phyloP scores from a whole-genome alignment of 2,888 invertebrate species.

The Cataglyphis altisquamis region DNA sequence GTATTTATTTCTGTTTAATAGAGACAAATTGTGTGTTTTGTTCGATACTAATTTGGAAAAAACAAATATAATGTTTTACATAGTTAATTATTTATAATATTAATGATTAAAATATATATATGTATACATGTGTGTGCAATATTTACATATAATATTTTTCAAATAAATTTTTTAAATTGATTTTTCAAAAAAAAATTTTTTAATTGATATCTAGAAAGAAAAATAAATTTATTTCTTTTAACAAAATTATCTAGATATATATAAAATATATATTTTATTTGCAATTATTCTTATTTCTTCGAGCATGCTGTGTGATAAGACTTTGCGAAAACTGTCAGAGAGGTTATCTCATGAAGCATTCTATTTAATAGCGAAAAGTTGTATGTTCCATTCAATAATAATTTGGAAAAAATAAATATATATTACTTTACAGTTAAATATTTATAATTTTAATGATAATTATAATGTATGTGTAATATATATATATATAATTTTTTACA shows the following conservation, averaged over 20 bases:
- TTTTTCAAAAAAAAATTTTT: too few relatives aligned
- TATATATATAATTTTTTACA: not conserved
- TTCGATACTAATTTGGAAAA: not conserved
- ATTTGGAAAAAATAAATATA: not conserved
- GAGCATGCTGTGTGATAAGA: too few relatives aligned
- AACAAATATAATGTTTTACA: not conserved
- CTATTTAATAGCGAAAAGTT: not conserved
- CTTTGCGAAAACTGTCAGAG: not conserved
- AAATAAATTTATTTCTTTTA: not conserved
- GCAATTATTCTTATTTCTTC: slow-evolving; percentile 4
- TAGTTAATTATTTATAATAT: not conserved
- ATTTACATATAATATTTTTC: not conserved
- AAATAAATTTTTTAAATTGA: too few relatives aligned
- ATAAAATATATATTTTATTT: not conserved
- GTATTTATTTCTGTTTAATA: not conserved
- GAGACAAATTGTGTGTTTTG: not conserved
- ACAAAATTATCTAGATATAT: not conserved
- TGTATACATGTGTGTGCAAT: too few relatives aligned
- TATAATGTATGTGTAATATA: too few relatives aligned
- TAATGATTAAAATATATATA: not conserved
- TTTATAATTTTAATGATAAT: not conserved
- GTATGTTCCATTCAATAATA: not conserved
- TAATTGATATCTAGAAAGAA: not conserved
- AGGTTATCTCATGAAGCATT: not conserved
- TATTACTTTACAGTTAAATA: not conserved